Base-by-base conservation (phyloP, 2,113 vertebrate genomes). In the Datnioides undecimradiatus region DNA sequence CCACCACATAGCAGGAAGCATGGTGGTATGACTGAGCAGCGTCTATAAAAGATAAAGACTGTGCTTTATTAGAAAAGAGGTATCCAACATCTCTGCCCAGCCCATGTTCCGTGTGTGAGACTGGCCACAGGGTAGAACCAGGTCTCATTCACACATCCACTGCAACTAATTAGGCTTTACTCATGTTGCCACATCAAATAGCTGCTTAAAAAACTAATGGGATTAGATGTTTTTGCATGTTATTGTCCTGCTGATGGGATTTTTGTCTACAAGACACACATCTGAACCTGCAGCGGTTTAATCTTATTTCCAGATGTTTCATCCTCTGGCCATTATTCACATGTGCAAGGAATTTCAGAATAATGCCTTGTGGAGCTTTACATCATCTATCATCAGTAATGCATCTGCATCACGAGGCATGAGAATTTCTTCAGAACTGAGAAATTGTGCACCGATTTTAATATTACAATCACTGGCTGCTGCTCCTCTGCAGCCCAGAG, bases 291-390 rank as follows among this genome's bases (percentile, higher is more conserved):
- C 36, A 54, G 48, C 71, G 73, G 55, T 88, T 88, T 51, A 55
- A 85, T 57, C 48, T 71, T 29, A 36, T 65, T 76, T 84, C 84
- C 87, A 90, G 87, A 91, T 91, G 91, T 88, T 79, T 89, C 63
- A 70, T 87, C 74, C 62, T 65, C 80, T 57, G 75, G 79, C 65
- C 45, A 69, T 82, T 55, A 57, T 41, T 77, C 64, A 84, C 83
- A 81, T 81, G 76, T 73, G 79, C 71, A 19, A 43, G 63, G 67
- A 80, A 63, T 79, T 82, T 90, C 40, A 82, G 71, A 55, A 73
- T 65, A 73, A 87, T 67, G 75, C 80, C 86, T 82, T 29, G 64
- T 57, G 80, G 82, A 84, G 77, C 58, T 89, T 88, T 83, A 73
- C 72, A 80, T 90, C 80, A 81, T 90, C 70, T 21, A 10, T 59